Conservation (phyloP, 2,797 vertebrate species). For the Lophotriccus pileatus region DNA sequence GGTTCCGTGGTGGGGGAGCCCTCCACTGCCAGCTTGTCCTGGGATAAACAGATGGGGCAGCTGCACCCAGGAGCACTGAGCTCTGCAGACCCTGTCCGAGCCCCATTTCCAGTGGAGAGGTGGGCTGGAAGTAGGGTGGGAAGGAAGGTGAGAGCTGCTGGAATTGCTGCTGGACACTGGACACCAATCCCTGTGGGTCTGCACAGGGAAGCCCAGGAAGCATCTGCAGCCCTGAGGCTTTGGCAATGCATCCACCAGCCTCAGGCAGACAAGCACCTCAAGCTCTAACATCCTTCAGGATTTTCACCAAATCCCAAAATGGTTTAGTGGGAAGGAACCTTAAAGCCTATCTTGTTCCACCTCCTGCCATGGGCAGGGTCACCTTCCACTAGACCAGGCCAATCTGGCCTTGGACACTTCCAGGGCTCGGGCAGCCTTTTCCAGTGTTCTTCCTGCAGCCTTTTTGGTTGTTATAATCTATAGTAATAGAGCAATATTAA, state of each 20-base stretch:
- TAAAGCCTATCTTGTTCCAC: not conserved
- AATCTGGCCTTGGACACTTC: not conserved
- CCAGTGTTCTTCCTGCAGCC: too few species aligned
- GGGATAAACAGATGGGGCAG: not conserved
- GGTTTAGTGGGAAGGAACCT: not conserved
- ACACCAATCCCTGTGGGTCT: not conserved
- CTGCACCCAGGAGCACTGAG: not conserved
- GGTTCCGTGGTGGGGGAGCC: not conserved
- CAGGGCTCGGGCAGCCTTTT: too few species aligned
- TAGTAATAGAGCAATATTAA: too few species aligned
- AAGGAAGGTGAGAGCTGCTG: not conserved
- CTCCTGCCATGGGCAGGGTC: not conserved
- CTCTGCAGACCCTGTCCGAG: rapidly evolving
- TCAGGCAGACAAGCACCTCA: not conserved
- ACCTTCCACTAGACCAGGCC: not conserved
- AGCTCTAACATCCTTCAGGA: not conserved
- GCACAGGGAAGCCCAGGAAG: not conserved
- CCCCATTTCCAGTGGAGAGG: too few species aligned
- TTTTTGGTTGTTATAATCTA: too few species aligned
- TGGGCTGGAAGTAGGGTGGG: not conserved
- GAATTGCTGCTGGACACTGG: not conserved
- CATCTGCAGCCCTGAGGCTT: not conserved
- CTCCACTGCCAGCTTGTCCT: not conserved
- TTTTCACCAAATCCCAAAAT: not conserved
- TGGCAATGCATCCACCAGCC: not conserved